phyloP scores from a whole-genome alignment of 1,140 invertebrate genomes.

The Nymphalis io region DNA sequence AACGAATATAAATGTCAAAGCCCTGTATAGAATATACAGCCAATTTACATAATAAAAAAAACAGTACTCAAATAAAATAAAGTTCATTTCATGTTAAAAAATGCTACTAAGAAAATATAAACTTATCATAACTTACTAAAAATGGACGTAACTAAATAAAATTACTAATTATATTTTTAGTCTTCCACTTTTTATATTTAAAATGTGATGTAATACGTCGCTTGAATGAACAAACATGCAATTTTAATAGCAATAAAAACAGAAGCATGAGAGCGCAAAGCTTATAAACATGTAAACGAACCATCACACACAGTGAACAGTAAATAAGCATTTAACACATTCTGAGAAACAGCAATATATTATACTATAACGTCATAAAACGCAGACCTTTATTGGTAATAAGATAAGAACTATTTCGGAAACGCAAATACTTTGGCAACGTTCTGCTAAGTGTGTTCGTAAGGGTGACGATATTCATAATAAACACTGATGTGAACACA shows the following conservation, averaged over 20 bases:
- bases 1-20: too few species aligned
- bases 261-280: slow-evolving; percentile 30
- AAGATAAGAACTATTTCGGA: slow-evolving; percentile 4
- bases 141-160: too few species aligned
- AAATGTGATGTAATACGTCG: background rate
- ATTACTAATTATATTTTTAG: too few species aligned
- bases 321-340: slow-evolving; percentile 42
- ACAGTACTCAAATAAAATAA: too few species aligned
- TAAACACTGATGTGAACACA: slow-evolving; percentile 37
- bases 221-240: slow-evolving; percentile 22
- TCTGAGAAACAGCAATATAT: slow-evolving; percentile 21
- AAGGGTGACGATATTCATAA: slow-evolving; percentile 38
- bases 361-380: background rate
- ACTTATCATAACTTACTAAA: too few species aligned
- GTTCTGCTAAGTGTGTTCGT: background rate
- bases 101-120: too few species aligned
- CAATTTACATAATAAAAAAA: too few species aligned
- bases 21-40: too few species aligned
- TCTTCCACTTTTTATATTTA: too few species aligned
- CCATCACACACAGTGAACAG: slow-evolving; percentile 22
- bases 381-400: background rate
- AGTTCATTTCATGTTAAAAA: too few species aligned
- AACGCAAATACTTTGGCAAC: background rate
- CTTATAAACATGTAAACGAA: slow-evolving; percentile 32
- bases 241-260: slow-evolving; percentile 35